Conservation (phyloP, 2,888 invertebrate genomes). For the Melipona beecheii region DNA sequence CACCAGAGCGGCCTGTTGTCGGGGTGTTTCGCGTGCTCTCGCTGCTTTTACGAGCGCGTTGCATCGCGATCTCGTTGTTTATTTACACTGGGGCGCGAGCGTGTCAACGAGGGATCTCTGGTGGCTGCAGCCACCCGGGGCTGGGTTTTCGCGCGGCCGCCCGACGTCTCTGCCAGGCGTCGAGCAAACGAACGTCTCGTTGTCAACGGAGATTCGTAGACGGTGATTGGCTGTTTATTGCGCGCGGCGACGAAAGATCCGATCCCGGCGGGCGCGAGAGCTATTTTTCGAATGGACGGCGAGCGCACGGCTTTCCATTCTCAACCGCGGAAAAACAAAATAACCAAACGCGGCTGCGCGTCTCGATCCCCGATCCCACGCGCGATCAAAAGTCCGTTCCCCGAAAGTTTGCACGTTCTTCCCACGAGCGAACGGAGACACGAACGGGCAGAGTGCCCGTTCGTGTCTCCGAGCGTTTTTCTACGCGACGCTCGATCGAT, state of each 20-base stretch:
- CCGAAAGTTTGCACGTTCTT: conserved; percentile 64
- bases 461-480: conserved; percentile 71
- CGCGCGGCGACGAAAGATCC: conserved; percentile 68
- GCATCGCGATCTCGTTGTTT: conserved; percentile 46
- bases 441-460: conserved; percentile 31
- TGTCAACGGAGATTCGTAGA: conserved; percentile 67
- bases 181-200: conserved; percentile 47
- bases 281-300: conserved; percentile 58
- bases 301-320: not conserved
- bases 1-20: not conserved
- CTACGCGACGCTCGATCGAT: conserved; percentile 73
- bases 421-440: conserved; percentile 64
- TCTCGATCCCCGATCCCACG: not conserved
- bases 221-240: conserved; percentile 72
- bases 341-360: conserved; percentile 1
- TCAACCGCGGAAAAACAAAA: not conserved
- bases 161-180: conserved; percentile 44
- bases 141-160: conserved; percentile 42
- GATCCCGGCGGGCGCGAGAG: conserved; percentile 65
- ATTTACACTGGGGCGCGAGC: conserved; percentile 34
- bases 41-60: conserved; percentile 30
- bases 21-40: not conserved
- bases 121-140: conserved; percentile 41
- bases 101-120: conserved; percentile 62
- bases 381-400: conserved; percentile 13